Conservation (phyloP, 2,113 vertebrate species). For the Chrysochloris asiatica region DNA sequence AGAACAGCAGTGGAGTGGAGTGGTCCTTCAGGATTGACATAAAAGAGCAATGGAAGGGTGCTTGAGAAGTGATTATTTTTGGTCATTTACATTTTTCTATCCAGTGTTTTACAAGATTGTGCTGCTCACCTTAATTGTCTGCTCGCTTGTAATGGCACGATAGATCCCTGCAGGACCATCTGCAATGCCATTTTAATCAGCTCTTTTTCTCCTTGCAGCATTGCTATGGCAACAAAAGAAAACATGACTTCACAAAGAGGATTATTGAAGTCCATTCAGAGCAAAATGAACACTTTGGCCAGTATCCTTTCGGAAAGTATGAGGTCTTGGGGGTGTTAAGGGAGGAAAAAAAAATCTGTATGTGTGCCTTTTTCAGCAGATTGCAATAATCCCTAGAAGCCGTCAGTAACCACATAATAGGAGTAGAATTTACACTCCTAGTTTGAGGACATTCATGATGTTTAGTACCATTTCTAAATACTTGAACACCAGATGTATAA, state of each 20-base stretch:
- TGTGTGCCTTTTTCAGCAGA: background rate
- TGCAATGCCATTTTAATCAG: constrained; percentile 71
- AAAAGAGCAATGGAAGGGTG: constrained; percentile 9
- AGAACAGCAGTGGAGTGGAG: constrained; percentile 20
- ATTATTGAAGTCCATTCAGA: constrained; percentile 97
- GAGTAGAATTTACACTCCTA: background rate
- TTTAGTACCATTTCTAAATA: constrained; percentile 20
- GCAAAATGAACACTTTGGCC: constrained; percentile 97
- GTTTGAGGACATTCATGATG: background rate
- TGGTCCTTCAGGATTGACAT: constrained; percentile 38
- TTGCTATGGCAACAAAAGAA: constrained; percentile 99
- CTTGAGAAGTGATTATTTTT: constrained; percentile 26
- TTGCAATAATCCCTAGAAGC: background rate
- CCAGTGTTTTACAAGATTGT: constrained; percentile 62
- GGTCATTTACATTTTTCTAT: constrained; percentile 53
- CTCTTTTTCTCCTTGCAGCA: constrained; percentile 85
- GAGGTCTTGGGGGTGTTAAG: background rate
- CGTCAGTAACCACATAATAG: background rate
- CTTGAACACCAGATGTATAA: background rate
- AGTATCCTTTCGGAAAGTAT: constrained; percentile 93
- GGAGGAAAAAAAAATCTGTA: fast-evolving
- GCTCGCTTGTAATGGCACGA: background rate
- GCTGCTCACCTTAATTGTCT: constrained; percentile 51
- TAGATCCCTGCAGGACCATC: constrained; percentile 54
- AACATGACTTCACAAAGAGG: constrained; percentile 98